phyloP scores from a whole-genome alignment of 2,888 invertebrate species.

The Hedya salicella region DNA sequence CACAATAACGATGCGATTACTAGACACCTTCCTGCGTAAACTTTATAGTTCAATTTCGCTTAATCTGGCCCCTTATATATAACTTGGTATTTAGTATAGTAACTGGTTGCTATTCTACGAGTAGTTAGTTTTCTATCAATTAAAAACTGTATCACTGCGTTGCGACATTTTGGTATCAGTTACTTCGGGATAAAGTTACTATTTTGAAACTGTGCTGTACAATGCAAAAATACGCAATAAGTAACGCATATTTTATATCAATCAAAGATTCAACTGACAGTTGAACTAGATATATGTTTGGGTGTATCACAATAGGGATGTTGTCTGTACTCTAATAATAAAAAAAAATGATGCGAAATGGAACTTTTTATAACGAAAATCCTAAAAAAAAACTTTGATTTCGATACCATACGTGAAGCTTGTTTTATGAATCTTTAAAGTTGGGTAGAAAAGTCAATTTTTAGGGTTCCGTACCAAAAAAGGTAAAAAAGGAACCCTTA shows the following conservation, averaged over 20 bases:
- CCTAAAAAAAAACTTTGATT: too few relatives aligned
- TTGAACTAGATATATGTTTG: too few relatives aligned
- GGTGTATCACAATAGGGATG: too few relatives aligned
- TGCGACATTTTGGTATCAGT: slow-evolving; percentile 6
- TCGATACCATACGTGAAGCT: too few relatives aligned
- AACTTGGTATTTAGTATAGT: not conserved
- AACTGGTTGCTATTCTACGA: slow-evolving; percentile 5
- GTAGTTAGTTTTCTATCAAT: slow-evolving; percentile 29
- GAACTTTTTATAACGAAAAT: too few relatives aligned
- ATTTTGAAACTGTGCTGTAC: not conserved
- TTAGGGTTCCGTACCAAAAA: too few relatives aligned
- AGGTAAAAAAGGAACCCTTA: too few relatives aligned
- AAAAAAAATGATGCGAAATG: too few relatives aligned
- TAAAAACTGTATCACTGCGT: slow-evolving; percentile 22
- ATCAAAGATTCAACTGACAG: not conserved
- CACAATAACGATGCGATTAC: not conserved
- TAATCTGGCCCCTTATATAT: not conserved
- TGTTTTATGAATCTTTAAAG: too few relatives aligned
- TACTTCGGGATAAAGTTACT: slow-evolving; percentile 11
- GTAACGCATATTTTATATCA: not conserved
- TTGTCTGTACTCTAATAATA: too few relatives aligned
- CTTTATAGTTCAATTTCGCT: not conserved
- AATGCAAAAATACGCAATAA: slow-evolving; percentile 3
- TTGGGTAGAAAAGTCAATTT: too few relatives aligned
- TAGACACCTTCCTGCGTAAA: not conserved